Evolutionary conservation across 2,797 vertebrate species (phyloP).

Genomic region (Pseudomugil gertrudae): DNA sequence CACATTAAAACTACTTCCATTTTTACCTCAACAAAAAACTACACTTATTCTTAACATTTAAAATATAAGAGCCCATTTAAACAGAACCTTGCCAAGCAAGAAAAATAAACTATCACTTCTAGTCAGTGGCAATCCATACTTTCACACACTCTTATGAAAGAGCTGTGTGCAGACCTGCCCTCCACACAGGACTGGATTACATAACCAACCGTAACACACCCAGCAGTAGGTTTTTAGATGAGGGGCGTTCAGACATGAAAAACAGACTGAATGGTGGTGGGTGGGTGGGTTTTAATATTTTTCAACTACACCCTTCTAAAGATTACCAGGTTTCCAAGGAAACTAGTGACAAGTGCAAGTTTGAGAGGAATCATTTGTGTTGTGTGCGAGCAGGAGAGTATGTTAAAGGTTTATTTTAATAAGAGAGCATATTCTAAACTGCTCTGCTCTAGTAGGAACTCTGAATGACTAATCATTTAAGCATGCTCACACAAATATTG

Average conservation of each 20-base stretch:
- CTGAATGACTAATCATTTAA: constrained; percentile 9
- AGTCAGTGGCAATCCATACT: constrained; percentile 1
- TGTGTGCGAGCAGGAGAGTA: constrained; percentile 15
- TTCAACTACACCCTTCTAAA: constrained; percentile 28
- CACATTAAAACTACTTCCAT: not conserved
- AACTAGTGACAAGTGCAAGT: constrained; percentile 23
- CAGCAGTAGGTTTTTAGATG: constrained; percentile 36
- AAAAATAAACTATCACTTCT: constrained; percentile 1
- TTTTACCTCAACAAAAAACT: not conserved
- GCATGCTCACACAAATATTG: not conserved
- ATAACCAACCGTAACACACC: constrained; percentile 59
- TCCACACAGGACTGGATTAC: constrained; percentile 53
- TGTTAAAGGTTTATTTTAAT: constrained; percentile 1
- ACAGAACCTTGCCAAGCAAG: not conserved
- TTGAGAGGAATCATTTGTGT: constrained; percentile 18
- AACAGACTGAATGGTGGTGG: constrained; percentile 9
- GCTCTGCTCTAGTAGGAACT: not conserved
- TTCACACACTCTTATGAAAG: constrained; percentile 10
- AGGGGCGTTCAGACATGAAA: constrained; percentile 49
- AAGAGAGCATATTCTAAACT: constrained; percentile 13
- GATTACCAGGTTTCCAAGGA: constrained; percentile 56
- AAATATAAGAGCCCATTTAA: not conserved
- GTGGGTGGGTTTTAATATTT: constrained; percentile 37
- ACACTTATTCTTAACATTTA: fast-evolving
- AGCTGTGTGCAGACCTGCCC: constrained; percentile 57